Evolutionary conservation across 2,797 vertebrate genomes (phyloP), one percentile per base, ranked within the genome.

Genomic region (Manis javanica): DNA sequence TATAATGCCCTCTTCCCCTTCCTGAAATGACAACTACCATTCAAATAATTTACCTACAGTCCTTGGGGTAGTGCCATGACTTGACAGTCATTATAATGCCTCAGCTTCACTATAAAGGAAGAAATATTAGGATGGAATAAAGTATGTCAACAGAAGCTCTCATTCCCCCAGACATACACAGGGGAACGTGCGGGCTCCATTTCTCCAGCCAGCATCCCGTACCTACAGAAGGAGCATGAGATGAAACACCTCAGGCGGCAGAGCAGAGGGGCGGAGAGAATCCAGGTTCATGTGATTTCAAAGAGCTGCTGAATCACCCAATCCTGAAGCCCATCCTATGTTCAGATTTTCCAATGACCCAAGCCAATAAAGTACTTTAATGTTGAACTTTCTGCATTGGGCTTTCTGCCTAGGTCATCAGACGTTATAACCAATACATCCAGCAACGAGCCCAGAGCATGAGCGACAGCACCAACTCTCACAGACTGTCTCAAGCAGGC

Each of bases 381-480:
- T 39, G n/a, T 87, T 88, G 23, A 84, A 68, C 15, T 71, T 89
- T 72, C 49, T 78, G 14, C 59, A 29, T 7, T 31, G 26, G 13
- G 15, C 42, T 94, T 92, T 66, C 77, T 94, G 46, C 31, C 59
- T 57, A 34, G 34, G 69, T 90, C 61, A 77, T 23, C 83, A 74
- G 72, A 55, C 42, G 19, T 75, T 23, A 11, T 31, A 55, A 87
- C 29, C 29, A 31, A 31, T 31, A n/a, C 5, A 71, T 1, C 14
- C 16, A 57, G 29, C 7, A 8, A 39, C 29, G 91, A 34, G 91
- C 53, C 15, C 11, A 90, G 49, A 42, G 31, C 13, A 2, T 13
- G 11, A 81, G 34, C 49, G 75, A 55, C 0, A n/a, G 11, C 7
- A n/a, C 11, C 49, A 74, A 29, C 34, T 87, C n/a, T 46, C 31